Evolutionary conservation across 2,113 vertebrate species (phyloP), one percentile per base, ranked within the genome.

Genomic region (Geothlypis trichas): DNA sequence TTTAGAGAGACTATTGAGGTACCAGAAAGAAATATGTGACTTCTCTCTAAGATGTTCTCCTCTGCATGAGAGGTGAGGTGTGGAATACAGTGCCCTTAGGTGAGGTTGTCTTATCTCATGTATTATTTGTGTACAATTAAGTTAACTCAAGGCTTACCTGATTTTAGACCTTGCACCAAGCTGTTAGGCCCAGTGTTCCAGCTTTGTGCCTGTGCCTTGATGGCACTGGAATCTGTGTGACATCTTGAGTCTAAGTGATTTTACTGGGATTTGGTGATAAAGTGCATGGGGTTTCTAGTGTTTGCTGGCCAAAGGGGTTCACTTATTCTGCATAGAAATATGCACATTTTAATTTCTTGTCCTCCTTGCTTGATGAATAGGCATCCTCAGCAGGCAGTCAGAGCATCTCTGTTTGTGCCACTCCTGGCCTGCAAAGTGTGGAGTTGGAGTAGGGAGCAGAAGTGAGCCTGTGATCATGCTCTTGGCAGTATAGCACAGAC

Each of bases 321-420:
- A 37, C 63, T 39, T 71, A 0, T 61, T 83, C 79, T 65, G 37
- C 41, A 41, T 0, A 49, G 37, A 65, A 76, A 37, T 23, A 44
- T 0, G 4, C n/a, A 42, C 27, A 33, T 35, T 63, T 81, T 37
- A n/a, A 51, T 72, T 93, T 57, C 44, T 79, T 78, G 30, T 59
- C 49, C 28, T 58, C 16, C 1, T 17, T 84, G 20, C 52, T 71
- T 77, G 55, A 39, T 66, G n/a, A 46, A 80, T 3, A 46, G 55
- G 35, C 74, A 84, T 5, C 66, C 41, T 87, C 1, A 0, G 71
- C 59, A 82, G 39, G 49, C 0, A 0, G 16, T 27, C 30, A 65
- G 52, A 75, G 55, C 54, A 35, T 15, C 74, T 91, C 57, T 93
- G 44, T 13, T 27, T 16, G 52, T 26, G 31, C 68, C 42, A 47